Base-by-base conservation (phyloP, 2,888 invertebrate genomes). In the Drosophila pseudotakahashii region DNA sequence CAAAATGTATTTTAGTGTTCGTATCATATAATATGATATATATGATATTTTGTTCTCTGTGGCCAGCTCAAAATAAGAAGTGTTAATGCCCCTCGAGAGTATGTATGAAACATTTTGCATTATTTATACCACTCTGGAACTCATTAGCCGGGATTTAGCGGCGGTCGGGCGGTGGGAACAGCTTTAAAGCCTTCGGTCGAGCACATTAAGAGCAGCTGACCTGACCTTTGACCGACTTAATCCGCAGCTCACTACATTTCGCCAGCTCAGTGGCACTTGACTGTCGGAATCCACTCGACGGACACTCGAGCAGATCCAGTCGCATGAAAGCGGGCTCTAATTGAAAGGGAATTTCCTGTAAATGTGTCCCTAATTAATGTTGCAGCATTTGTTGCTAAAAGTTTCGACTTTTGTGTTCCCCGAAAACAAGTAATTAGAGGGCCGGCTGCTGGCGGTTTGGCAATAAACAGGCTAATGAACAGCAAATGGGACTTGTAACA, bases 31-130 rank as follows among this genome's bases (percentile, higher is more conserved):
- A 1, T 6, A 14, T 19, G 11, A 6, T 11, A 23, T 47, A 7
- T 42, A 19, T n/a, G 11, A 6, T 11, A 23, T 47, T 39, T 7
- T 2, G 16, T 47, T 26, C 16, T 14, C 7, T 13, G 32, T 14
- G 13, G 19, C 19, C 13, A 13, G 16, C 36, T 44, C n/a, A 14
- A 13, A 16, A 30, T 60, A 34, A 16, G 14, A 2, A 2, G 7
- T 42, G 42, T 11, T 6, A 6, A 16, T 19, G 19, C 19, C 26
- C 48, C 32, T 66, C 58, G 68, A 67, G 81, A 63, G 54, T 70
- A 69, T 75, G 81, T 81, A 76, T 78, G 85, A 71, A 84, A 69
- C 76, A 68, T 75, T 79, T 78, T 85, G 76, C 80, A 81, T 81
- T 85, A 81, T 81, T 82, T 79, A 85, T 78, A 59, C 42, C 44